These are phyloP conservation scores for Morone chrysops DNA, from an alignment of 2,113 vertebrate genomes.

Conservation along the genomic window DNA sequence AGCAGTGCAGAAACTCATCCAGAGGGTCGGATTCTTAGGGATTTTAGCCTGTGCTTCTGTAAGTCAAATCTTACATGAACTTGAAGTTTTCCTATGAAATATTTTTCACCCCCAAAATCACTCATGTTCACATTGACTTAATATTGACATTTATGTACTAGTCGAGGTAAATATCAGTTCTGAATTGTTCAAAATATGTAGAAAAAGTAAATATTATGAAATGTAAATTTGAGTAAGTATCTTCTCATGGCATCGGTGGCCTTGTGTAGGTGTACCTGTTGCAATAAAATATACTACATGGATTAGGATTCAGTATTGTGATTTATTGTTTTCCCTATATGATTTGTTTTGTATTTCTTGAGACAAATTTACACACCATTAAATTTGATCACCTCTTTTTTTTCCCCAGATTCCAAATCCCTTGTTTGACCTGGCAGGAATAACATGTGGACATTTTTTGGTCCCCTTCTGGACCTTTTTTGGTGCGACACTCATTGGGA, in stretches of 20 bases:
- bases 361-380: background rate
- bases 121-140: background rate
- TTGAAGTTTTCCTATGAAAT: background rate
- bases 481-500: conserved; percentile 90
- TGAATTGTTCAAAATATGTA: background rate
- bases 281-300: background rate
- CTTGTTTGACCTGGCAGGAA: conserved; percentile 91
- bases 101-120: background rate
- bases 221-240: background rate
- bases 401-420: conserved; percentile 89
- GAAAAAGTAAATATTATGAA: background rate
- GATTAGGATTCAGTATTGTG: background rate
- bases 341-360: background rate
- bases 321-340: background rate
- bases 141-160: background rate
- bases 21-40: conserved; percentile 91
- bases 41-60: conserved; percentile 92
- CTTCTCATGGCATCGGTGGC: background rate
- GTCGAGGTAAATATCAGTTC: background rate
- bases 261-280: background rate
- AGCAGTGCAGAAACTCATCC: conserved; percentile 89
- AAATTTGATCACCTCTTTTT: background rate
- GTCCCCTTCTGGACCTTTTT: conserved; percentile 95
- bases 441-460: conserved; percentile 91
- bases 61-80: conserved; percentile 71